A percentile compares a stretch with the other conserved stretches of the same genome.
Conservation (phyloP, 2,797 vertebrate genomes). For the Glossophaga mutica region DNA sequence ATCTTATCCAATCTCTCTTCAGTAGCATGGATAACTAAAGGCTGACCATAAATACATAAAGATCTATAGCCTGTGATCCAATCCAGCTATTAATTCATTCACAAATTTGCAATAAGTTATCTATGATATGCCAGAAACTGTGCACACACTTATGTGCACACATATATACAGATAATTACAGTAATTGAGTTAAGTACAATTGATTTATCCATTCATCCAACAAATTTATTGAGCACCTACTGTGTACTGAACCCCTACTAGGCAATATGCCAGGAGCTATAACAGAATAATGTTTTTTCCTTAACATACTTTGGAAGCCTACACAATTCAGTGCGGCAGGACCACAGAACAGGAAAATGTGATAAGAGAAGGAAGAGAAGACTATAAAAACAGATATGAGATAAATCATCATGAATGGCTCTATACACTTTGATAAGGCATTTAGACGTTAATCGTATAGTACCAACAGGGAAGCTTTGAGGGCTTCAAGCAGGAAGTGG, state of each 20-base stretch:
- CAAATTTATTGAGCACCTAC: background rate
- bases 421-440: background rate
- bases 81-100: background rate
- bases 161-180: background rate
- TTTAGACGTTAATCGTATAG: conserved; percentile 31
- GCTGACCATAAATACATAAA: background rate
- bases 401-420: background rate
- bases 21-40: background rate
- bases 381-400: background rate
- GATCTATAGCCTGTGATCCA: background rate
- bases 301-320: background rate
- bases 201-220: background rate
- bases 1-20: conserved; percentile 31
- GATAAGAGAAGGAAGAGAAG: background rate
- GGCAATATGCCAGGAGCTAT: background rate
- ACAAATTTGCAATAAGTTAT: background rate
- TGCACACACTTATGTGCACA: background rate
- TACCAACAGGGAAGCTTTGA: background rate
- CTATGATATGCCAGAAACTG: background rate
- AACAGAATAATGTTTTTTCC: background rate
- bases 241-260: background rate
- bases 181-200: background rate
- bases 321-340: background rate
- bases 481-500: background rate
- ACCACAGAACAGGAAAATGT: background rate